phyloP scores from a whole-genome alignment of 1,140 invertebrate species.

The Neodiprion virginianus region DNA sequence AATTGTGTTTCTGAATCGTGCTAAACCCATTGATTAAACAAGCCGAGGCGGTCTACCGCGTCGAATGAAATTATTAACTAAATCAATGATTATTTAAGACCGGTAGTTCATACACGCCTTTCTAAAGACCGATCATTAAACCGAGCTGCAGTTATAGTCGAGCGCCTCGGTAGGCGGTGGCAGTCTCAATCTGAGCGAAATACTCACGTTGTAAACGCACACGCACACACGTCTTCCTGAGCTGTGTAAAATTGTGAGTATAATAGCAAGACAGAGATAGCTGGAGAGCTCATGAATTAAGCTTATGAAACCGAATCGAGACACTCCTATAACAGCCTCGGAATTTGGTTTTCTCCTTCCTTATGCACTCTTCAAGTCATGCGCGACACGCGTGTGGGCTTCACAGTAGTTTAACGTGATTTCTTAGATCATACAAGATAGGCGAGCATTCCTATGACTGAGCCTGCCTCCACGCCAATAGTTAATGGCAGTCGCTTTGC shows the following conservation, averaged over 20 bases:
- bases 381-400: background rate
- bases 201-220: background rate
- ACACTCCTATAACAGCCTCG: background rate
- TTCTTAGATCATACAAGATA: background rate
- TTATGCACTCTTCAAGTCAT: background rate
- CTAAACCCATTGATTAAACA: constrained; percentile 3
- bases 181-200: too few species aligned
- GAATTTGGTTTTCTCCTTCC: background rate
- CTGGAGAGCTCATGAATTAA: background rate
- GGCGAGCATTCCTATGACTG: background rate
- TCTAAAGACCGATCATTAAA: constrained; percentile 5
- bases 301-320: background rate
- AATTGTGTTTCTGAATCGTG: background rate
- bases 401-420: background rate
- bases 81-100: constrained; percentile 44
- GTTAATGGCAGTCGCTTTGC: background rate
- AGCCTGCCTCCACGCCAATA: background rate
- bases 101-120: constrained; percentile 26
- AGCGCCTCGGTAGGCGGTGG: background rate
- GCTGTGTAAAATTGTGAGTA: too few species aligned
- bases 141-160: background rate
- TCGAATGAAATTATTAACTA: constrained; percentile 9
- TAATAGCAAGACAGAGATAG: background rate
- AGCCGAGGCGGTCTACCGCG: background rate
- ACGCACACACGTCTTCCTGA: background rate